Evolutionary conservation across 1,140 invertebrate genomes (phyloP).

Genomic region (Drosophila carrolli): DNA sequence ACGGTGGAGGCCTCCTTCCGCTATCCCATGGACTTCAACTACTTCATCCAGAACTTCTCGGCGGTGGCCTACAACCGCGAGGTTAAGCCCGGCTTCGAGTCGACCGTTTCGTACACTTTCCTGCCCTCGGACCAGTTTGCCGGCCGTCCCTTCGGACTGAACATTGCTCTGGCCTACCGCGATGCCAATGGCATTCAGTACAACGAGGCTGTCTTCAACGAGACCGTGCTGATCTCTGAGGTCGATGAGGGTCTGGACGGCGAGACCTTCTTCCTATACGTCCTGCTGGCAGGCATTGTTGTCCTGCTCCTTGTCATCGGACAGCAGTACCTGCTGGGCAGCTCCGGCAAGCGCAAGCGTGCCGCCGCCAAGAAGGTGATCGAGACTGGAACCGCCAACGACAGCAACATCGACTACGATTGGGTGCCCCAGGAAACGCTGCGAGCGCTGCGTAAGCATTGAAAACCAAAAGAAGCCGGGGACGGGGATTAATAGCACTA

Average conservation of each 20-base stretch:
- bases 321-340: constrained; percentile 94
- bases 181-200: constrained; percentile 90
- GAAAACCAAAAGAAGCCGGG: background rate
- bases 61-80: constrained; percentile 94
- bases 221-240: constrained; percentile 98
- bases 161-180: constrained; percentile 96
- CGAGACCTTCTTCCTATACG: constrained; percentile 99
- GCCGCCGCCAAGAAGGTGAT: constrained; percentile 87
- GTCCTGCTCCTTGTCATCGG: constrained; percentile 95
- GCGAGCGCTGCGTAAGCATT: constrained; percentile 91
- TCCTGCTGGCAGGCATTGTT: constrained; percentile 95
- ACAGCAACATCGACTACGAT: constrained; percentile 98
- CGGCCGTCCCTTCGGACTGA: constrained; percentile 97
- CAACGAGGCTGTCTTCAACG: constrained; percentile 98
- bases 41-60: constrained; percentile 99
- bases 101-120: constrained; percentile 97
- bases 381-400: constrained; percentile 93
- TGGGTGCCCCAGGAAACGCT: constrained; percentile 98
- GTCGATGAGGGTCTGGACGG: constrained; percentile 98
- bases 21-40: constrained; percentile 99
- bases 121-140: constrained; percentile 97
- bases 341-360: constrained; percentile 86
- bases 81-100: constrained; percentile 96
- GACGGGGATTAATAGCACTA: too few species aligned
- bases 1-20: constrained; percentile 98